phyloP scores from a whole-genome alignment of 2,113 vertebrate genomes.

The Cromileptes altivelis region DNA sequence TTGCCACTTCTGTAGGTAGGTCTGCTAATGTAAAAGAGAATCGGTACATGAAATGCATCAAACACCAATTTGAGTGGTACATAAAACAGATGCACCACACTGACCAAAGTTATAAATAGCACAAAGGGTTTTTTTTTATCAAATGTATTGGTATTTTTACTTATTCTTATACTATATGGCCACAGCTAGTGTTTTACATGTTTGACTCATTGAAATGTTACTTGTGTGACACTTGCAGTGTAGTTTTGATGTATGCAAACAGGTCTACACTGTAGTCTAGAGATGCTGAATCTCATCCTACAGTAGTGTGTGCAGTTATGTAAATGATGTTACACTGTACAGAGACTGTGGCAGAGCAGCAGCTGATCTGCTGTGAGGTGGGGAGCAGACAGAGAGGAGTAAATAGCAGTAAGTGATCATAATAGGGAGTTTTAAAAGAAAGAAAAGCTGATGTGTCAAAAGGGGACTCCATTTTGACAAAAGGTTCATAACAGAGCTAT shows the following conservation, averaged over 20 bases:
- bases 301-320: constrained; percentile 7
- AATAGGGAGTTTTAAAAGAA: constrained; percentile 5
- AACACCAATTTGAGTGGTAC: no score
- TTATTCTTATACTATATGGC: not conserved
- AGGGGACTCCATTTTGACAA: not conserved
- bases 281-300: not conserved
- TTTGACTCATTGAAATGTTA: not conserved
- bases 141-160: not conserved
- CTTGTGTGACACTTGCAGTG: not conserved
- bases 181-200: not conserved
- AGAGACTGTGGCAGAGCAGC: not conserved
- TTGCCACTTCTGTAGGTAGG: no score
- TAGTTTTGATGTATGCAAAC: not conserved
- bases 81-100: not conserved
- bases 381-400: not conserved
- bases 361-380: not conserved
- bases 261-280: not conserved
- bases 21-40: no score
- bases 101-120: not conserved
- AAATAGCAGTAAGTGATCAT: not conserved
- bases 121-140: no score
- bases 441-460: constrained; percentile 1
- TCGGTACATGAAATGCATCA: no score
- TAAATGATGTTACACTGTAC: constrained; percentile 26
- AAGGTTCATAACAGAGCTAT: not conserved